Percentiles rank a stretch among this genome's conserved stretches.
Evolutionary conservation across 2,113 vertebrate species (phyloP).

Genomic region (Malurus elegans): DNA sequence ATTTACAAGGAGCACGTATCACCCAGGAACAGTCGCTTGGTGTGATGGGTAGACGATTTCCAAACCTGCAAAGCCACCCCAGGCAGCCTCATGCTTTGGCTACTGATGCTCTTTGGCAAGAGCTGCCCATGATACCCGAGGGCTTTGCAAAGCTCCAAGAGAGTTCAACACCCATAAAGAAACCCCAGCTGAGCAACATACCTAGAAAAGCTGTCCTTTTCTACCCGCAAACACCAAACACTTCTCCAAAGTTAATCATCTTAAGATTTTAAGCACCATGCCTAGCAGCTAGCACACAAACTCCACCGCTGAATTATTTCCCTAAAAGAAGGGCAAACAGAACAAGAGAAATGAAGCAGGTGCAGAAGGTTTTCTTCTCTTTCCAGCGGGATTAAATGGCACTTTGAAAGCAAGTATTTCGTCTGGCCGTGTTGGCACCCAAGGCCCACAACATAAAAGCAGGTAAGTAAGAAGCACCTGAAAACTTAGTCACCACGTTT

Average conservation of each 20-base stretch:
- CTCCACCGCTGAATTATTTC: neutral
- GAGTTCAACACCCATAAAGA: neutral
- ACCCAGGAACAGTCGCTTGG: accelerated
- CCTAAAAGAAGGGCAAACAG: neutral
- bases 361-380: neutral
- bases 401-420: neutral
- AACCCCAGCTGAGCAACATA: accelerated
- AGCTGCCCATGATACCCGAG: accelerated
- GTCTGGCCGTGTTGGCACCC: neutral
- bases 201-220: neutral
- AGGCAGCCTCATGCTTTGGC: neutral
- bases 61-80: neutral
- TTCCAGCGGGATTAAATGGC: neutral
- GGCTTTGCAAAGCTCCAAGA: neutral
- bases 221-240: neutral
- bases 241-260: neutral
- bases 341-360: neutral
- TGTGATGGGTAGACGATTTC: accelerated
- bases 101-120: neutral
- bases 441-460: neutral
- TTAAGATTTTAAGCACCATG: neutral
- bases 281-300: neutral
- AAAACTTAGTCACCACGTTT: neutral
- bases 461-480: neutral
- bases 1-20: neutral